Base-by-base conservation (phyloP, 2,797 vertebrate species). In the Phrynocephalus forsythii region DNA sequence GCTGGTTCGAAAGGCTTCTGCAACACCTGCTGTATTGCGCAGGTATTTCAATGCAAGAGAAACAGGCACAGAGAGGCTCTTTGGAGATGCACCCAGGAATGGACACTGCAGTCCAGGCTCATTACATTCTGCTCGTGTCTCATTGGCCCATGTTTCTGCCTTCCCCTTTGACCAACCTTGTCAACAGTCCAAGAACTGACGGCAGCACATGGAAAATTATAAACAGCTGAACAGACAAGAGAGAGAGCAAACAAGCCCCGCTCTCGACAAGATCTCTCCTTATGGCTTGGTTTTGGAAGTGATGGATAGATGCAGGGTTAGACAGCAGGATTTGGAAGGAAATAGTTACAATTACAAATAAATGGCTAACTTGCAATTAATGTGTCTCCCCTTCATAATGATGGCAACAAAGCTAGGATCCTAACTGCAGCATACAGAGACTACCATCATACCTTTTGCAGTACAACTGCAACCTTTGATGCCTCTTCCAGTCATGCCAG, bases 1-100 rank as follows among this genome's bases (percentile, higher is more conserved):
- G 20, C 30, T 83, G 56, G 63, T 80, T 75, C 75, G 69, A 75
- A 90, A 80, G 63, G 63, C 71, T 60, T 82, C 60, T 77, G 48
- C 11, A 81, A 69, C 82, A 76, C 82, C 85, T 81, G 48, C 60
- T 84, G 66, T 63, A 81, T 71, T 84, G 56, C 85, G 48, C 50
- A 84, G 33, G 16, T 52, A 60, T n/a, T 5, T 68, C 66, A 38
- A 52, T 79, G 78, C 30, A 69, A 69, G 73, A 84, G 50, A 69
- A 87, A 63, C 78, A 22, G n/a, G 77, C 16, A 44, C 30, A 24
- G 28, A 80, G 87, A 81, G 13, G 84, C n/a, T 76, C 77, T 76
- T 84, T 38, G 20, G 85, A 76, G 82, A 81, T 50, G 63, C 48
- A 52, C 67, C 20, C 9, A 79, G 28, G 60, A 38, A 68, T 13